Evolutionary conservation across 1,140 invertebrate genomes (phyloP).

Genomic region (honey bee (Apis mellifera)): Amel_HAv3.1 CM009943.2:3566501-3567000

Average conservation of each 20-base stretch:
- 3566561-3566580: no score
- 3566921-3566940: slow-evolving; percentile 54
- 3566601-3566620: not conserved
- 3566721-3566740: slow-evolving; percentile 22
- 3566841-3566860: not conserved
- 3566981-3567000: not conserved
- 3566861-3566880: slow-evolving; percentile 60
- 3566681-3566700: slow-evolving; percentile 17
- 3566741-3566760: not conserved
- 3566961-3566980: slow-evolving; percentile 25
- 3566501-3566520: no score
- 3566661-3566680: not conserved
- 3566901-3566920: slow-evolving; percentile 46
- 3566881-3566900: slow-evolving; percentile 52
- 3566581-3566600: no score
- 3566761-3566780: slow-evolving; percentile 13
- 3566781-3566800: slow-evolving; percentile 33
- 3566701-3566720: slow-evolving; percentile 24
- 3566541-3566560: slow-evolving; percentile 31
- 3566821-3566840: slow-evolving; percentile 2
- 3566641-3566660: not conserved
- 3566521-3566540: not conserved
- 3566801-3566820: not conserved
- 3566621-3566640: not conserved
- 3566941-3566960: not conserved